phyloP scores from a whole-genome alignment of 1,140 invertebrate genomes.

The Bombus confusus region DNA sequence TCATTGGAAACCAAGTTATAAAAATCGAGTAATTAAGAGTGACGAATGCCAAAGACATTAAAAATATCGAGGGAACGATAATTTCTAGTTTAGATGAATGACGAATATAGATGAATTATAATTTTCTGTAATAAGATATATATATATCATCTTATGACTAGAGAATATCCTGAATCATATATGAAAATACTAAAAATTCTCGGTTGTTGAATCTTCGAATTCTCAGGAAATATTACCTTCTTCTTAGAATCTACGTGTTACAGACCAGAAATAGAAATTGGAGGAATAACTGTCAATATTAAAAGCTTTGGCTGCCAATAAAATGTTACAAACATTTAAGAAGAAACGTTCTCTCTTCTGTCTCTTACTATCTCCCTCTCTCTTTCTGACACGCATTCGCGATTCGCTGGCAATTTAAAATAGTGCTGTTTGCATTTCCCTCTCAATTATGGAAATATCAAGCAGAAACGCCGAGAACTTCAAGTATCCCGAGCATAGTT shows the following conservation, averaged over 20 bases:
- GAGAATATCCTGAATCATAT: too few relatives aligned
- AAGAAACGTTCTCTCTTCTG: background rate
- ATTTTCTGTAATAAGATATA: too few relatives aligned
- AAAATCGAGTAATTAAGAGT: background rate
- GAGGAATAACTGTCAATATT: background rate
- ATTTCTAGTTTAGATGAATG: too few relatives aligned
- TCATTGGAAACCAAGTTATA: background rate
- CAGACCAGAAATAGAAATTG: background rate
- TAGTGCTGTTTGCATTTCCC: conserved; percentile 38
- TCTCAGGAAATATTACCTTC: background rate
- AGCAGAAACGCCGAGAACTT: conserved; percentile 32
- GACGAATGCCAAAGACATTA: background rate
- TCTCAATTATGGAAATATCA: conserved; percentile 52
- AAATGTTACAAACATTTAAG: background rate
- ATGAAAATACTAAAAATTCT: too few relatives aligned
- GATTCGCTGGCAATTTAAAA: conserved; percentile 35
- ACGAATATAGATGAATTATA: too few relatives aligned
- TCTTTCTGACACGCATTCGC: background rate
- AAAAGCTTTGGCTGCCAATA: background rate
- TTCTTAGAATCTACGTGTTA: background rate
- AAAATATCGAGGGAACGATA: too few relatives aligned
- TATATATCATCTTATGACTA: too few relatives aligned
- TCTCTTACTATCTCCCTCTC: too few relatives aligned
- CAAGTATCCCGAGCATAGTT: conserved; percentile 44
- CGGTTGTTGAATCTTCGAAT: background rate